Conservation (phyloP, 2,797 vertebrate genomes). For the Premnoplex brunnescens region DNA sequence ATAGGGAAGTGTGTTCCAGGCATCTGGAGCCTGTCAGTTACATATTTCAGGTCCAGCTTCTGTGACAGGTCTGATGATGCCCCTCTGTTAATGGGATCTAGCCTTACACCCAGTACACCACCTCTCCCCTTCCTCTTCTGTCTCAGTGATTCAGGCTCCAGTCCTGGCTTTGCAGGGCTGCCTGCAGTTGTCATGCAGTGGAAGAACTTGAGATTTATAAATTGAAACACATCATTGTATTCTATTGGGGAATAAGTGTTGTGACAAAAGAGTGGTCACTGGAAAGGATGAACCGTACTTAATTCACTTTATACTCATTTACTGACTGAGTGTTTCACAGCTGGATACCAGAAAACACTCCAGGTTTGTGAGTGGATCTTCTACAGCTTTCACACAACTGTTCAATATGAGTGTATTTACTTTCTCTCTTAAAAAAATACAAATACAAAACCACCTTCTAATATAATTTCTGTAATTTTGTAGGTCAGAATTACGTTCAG, state of each 20-base stretch:
- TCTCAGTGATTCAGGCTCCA: background rate
- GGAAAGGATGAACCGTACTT: background rate
- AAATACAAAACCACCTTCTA: background rate
- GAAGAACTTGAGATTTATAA: background rate
- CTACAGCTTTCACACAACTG: background rate
- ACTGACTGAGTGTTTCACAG: background rate
- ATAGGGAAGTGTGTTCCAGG: background rate
- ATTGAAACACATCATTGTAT: background rate
- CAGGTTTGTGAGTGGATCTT: background rate
- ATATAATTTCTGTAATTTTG: background rate
- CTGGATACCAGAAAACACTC: background rate
- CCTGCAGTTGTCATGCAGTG: background rate
- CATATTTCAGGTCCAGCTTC: background rate
- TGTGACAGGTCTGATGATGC: background rate
- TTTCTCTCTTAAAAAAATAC: background rate
- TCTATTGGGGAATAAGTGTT: background rate
- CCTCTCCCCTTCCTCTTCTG: background rate
- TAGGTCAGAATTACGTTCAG: background rate
- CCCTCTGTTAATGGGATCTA: background rate
- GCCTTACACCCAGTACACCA: background rate
- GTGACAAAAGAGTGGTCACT: background rate
- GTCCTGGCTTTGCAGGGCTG: background rate
- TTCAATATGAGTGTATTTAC: background rate
- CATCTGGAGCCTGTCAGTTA: background rate
- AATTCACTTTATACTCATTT: background rate